These are phyloP conservation scores for Argyrosomus japonicus DNA, from an alignment of 2,113 vertebrate genomes.

Conservation along the genomic window DNA sequence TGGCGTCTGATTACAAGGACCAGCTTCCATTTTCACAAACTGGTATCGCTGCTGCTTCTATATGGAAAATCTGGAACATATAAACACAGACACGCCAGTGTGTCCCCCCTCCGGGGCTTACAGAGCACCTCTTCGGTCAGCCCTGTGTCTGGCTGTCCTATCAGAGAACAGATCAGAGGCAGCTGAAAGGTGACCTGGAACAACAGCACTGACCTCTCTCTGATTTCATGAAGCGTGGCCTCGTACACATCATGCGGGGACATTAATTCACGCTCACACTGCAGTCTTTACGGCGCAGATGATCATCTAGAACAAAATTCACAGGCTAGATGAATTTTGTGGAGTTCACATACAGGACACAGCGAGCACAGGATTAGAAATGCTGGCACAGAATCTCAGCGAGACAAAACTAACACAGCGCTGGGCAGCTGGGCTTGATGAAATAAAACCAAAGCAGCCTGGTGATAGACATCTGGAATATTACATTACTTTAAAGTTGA, in stretches of 20 bases:
- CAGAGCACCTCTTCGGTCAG: conserved; percentile 53
- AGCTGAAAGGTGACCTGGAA: conserved; percentile 51
- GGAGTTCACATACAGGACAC: conserved; percentile 31
- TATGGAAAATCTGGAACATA: conserved; percentile 61
- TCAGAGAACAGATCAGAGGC: conserved; percentile 64
- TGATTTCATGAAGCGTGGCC: conserved; percentile 48
- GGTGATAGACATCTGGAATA: background rate
- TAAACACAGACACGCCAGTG: conserved; percentile 36
- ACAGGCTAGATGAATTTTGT: background rate
- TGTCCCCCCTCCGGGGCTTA: conserved; percentile 6
- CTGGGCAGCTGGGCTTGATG: background rate
- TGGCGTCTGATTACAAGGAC: conserved; percentile 70
- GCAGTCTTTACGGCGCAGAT: conserved; percentile 5
- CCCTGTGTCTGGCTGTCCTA: conserved; percentile 47
- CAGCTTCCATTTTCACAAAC: conserved; percentile 64
- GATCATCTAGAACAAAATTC: conserved; percentile 20
- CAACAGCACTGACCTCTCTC: conserved; percentile 47
- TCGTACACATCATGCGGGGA: conserved; percentile 4
- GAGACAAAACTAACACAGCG: background rate
- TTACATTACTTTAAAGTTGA: background rate
- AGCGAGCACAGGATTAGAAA: background rate
- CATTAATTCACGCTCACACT: background rate
- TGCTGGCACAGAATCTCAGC: conserved; percentile 21
- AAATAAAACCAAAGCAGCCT: background rate
- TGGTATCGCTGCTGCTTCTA: conserved; percentile 50